A percentile compares a stretch with the other conserved stretches of the same genome.
phyloP scores from a whole-genome alignment of 2,797 vertebrate genomes.

The Antrozous pallidus region DNA sequence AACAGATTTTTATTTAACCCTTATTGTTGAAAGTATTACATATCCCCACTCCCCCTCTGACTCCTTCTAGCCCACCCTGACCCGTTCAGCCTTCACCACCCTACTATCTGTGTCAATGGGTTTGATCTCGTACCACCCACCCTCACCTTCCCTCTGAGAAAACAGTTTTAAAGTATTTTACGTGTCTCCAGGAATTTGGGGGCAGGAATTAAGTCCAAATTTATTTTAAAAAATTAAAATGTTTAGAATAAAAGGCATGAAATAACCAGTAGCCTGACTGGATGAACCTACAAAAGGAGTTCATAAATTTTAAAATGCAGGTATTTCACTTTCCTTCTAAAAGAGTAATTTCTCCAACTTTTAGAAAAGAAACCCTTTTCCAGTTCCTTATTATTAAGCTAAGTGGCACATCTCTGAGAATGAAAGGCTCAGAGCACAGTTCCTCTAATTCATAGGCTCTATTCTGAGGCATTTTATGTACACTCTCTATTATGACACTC shows the following conservation, averaged over 20 bases:
- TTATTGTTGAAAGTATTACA: no score
- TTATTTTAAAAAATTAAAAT: neutral
- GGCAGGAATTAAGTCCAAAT: neutral
- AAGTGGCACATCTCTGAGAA: slow-evolving; percentile 25
- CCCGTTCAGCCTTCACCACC: no score
- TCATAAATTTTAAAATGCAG: neutral
- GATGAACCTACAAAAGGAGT: neutral
- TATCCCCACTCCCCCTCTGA: no score
- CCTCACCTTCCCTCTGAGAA: neutral
- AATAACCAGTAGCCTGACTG: neutral
- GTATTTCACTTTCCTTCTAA: slow-evolving; percentile 52
- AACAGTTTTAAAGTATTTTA: slow-evolving; percentile 45
- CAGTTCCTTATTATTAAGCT: slow-evolving; percentile 54
- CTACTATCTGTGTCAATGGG: no score
- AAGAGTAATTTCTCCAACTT: neutral
- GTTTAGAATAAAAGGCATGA: slow-evolving; percentile 9
- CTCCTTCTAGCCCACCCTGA: no score
- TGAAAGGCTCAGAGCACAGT: slow-evolving; percentile 15
- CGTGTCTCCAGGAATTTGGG: neutral
- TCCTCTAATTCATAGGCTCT: slow-evolving; percentile 44
- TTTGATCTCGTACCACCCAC: no score
- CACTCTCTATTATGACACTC: slow-evolving; percentile 26
- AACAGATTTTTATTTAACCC: no score
- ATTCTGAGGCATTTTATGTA: neutral
- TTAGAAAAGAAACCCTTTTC: slow-evolving; percentile 6